Evolutionary conservation across 2,888 invertebrate species (phyloP).

Genomic region (Alsophila aescularia): DNA sequence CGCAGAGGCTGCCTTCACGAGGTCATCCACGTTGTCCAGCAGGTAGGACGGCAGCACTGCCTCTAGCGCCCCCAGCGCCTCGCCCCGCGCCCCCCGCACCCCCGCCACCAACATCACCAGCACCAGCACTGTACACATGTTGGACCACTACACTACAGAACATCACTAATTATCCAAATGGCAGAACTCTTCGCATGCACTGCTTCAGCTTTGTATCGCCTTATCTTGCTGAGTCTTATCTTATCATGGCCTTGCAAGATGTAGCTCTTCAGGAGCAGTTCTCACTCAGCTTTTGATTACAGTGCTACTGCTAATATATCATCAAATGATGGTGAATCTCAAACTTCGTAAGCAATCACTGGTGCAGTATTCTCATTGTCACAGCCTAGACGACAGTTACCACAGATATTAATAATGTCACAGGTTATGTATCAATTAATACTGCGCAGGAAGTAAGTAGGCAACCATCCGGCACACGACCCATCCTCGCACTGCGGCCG

Average conservation of each 20-base stretch:
- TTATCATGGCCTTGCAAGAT: not conserved
- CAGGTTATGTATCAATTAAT: not conserved
- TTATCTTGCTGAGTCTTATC: not conserved
- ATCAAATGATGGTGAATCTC: too few relatives aligned
- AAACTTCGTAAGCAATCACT: too few relatives aligned
- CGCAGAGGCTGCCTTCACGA: constrained; percentile 54
- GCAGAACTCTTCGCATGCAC: not conserved
- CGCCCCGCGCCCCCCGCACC: constrained; percentile 25
- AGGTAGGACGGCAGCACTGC: constrained; percentile 51
- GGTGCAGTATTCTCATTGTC: not conserved
- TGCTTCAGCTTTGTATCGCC: too few relatives aligned
- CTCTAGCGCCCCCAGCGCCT: constrained; percentile 45
- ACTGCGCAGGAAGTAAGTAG: not conserved
- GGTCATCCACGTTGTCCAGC: constrained; percentile 50
- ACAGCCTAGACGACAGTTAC: not conserved
- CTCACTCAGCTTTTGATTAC: too few relatives aligned
- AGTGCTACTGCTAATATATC: too few relatives aligned
- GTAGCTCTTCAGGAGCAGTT: not conserved
- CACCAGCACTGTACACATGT: constrained; percentile 19
- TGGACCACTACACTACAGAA: not conserved
- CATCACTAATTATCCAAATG: not conserved
- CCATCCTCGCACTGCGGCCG: constrained; percentile 41
- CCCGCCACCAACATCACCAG: constrained; percentile 23
- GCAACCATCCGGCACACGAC: constrained; percentile 36
- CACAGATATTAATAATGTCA: not conserved